phyloP scores from a whole-genome alignment of 2,113 vertebrate species.

The Oostethus manadensis region DNA sequence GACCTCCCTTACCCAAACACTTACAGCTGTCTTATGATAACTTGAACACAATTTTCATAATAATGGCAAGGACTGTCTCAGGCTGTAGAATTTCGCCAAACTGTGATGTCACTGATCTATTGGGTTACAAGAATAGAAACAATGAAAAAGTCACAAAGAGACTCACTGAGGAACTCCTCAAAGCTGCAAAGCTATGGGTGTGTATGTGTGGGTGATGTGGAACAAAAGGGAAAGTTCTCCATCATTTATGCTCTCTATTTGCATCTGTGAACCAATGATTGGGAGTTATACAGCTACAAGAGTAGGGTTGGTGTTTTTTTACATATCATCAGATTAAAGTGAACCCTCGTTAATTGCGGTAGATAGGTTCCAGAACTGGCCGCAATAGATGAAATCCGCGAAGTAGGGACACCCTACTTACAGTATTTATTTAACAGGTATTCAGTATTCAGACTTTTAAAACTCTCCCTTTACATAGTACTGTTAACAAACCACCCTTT shows the following conservation, averaged over 20 bases:
- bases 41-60: conserved; percentile 6
- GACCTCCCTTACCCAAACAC: background rate
- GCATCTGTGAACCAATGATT: conserved; percentile 35
- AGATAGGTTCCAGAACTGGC: too few relatives aligned
- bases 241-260: conserved; percentile 56
- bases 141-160: conserved; percentile 39
- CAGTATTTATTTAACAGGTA: too few relatives aligned
- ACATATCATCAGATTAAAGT: too few relatives aligned
- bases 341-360: too few relatives aligned
- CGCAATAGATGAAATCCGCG: too few relatives aligned
- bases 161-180: conserved; percentile 27
- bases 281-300: conserved; percentile 39
- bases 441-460: too few relatives aligned
- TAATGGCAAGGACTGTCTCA: conserved; percentile 10
- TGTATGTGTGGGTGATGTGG: conserved; percentile 15
- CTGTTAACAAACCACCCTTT: too few relatives aligned
- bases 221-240: conserved; percentile 20
- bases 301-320: background rate
- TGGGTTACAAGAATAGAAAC: conserved; percentile 52
- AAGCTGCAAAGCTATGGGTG: conserved; percentile 12
- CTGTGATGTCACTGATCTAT: conserved; percentile 40
- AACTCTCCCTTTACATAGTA: too few relatives aligned
- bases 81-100: conserved; percentile 36
- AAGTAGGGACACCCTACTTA: too few relatives aligned
- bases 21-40: background rate